Percentiles rank a stretch among this genome's conserved stretches.
phyloP scores from a whole-genome alignment of 2,888 invertebrate species.

The Dasysyrphus albostriatus region DNA sequence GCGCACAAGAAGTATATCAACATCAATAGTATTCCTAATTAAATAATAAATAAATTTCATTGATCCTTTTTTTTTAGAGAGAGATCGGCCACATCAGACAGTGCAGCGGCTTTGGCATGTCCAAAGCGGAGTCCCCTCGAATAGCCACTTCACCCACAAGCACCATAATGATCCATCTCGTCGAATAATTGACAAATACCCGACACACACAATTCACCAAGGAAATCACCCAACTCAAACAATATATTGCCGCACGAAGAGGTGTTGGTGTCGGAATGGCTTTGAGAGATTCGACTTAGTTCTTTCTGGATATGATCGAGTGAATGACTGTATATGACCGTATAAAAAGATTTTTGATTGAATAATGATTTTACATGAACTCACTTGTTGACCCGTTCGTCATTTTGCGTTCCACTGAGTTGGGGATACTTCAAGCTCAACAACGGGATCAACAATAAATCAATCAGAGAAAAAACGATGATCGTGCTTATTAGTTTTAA shows the following conservation, averaged over 20 bases:
- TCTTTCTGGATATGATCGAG: conserved; percentile 22
- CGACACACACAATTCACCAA: conserved; percentile 55
- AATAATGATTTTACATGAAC: conserved; percentile 75
- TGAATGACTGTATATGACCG: conserved; percentile 43
- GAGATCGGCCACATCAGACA: conserved; percentile 68
- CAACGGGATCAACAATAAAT: conserved; percentile 72
- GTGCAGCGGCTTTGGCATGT: conserved; percentile 12
- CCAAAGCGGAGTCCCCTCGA: conserved; percentile 67
- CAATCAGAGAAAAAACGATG: conserved; percentile 72
- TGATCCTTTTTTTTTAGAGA: conserved; percentile 36
- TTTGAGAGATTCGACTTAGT: conserved; percentile 36
- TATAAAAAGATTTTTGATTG: conserved; percentile 73
- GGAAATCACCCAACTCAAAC: conserved; percentile 47
- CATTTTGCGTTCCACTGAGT: neutral
- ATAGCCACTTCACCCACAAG: conserved; percentile 48
- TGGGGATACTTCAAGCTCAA: conserved; percentile 29
- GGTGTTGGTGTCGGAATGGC: conserved; percentile 72
- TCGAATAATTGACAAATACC: conserved; percentile 72
- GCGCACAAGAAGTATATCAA: conserved; percentile 59
- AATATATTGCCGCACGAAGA: conserved; percentile 23
- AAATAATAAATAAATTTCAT: conserved; percentile 76
- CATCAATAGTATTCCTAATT: conserved; percentile 75
- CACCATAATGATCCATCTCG: conserved; percentile 65
- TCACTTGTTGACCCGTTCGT: conserved; percentile 62
- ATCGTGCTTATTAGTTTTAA: conserved; percentile 72